phyloP scores from a whole-genome alignment of 2,888 invertebrate species.

The Oscheius sp. region DNA sequence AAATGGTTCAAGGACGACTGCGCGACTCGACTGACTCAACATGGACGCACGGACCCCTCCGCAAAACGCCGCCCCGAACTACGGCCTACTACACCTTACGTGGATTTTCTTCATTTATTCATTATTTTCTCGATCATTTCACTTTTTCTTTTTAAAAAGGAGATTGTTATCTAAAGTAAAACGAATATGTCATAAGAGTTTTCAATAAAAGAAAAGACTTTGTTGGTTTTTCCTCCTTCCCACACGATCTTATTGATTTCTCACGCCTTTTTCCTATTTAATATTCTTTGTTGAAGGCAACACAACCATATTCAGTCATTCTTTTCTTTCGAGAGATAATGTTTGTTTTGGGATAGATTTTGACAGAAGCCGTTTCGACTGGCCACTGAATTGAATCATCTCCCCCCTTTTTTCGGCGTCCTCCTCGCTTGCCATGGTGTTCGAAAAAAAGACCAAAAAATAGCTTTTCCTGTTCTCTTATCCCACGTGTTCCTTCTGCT shows the following conservation, averaged over 20 bases:
- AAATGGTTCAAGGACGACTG: constrained; percentile 36
- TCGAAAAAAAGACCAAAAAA: background rate
- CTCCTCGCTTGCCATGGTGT: no score
- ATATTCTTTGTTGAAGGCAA: no score
- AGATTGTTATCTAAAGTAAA: background rate
- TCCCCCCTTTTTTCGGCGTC: no score
- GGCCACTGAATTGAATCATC: no score
- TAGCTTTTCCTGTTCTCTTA: background rate
- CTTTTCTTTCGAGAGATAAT: no score
- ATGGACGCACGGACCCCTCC: constrained; percentile 25
- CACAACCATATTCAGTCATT: no score
- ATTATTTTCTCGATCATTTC: background rate
- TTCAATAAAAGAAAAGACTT: background rate
- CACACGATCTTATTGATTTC: background rate
- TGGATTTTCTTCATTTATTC: constrained; percentile 7
- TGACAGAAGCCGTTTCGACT: no score
- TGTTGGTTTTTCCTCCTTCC: background rate
- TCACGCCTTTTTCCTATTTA: background rate
- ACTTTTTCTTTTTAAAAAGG: background rate
- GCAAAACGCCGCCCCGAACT: constrained; percentile 31
- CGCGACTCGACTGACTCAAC: constrained; percentile 36
- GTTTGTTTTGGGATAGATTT: no score
- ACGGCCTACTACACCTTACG: constrained; percentile 14
- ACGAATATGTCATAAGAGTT: background rate
- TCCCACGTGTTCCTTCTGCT: no score